Evolutionary conservation across 2,113 vertebrate species (phyloP).

Genomic region (Silurus glanis): DNA sequence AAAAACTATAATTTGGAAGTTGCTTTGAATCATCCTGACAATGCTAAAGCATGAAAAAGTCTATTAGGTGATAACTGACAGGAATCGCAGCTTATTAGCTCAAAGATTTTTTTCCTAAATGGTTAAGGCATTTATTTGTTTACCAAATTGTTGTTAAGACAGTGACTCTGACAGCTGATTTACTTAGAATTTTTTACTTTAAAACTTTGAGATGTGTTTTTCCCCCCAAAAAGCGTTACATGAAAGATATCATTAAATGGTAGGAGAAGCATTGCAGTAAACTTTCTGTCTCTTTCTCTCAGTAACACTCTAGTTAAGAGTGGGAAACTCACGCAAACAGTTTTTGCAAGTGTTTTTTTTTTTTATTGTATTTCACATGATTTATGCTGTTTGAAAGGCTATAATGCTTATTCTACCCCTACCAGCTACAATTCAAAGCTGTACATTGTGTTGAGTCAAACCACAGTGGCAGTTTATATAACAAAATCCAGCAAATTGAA

Average conservation of each 20-base stretch:
- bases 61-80: background rate
- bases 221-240: background rate
- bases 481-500: background rate
- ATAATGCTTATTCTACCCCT: background rate
- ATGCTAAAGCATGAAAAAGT: background rate
- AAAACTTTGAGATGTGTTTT: background rate
- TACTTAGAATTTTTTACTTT: too few species aligned
- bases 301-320: background rate
- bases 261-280: background rate
- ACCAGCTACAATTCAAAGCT: background rate
- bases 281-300: background rate
- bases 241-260: background rate
- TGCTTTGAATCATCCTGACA: background rate
- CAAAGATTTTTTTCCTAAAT: background rate
- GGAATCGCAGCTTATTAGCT: background rate
- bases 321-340: background rate
- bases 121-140: background rate
- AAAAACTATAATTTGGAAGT: background rate
- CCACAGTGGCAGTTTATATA: background rate
- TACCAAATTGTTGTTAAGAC: background rate
- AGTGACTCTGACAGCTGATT: too few species aligned
- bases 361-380: background rate
- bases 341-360: background rate
- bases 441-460: background rate
- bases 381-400: background rate